Base-by-base conservation (phyloP, 2,888 invertebrate genomes). In the Hirtodrosophila confusa region DNA sequence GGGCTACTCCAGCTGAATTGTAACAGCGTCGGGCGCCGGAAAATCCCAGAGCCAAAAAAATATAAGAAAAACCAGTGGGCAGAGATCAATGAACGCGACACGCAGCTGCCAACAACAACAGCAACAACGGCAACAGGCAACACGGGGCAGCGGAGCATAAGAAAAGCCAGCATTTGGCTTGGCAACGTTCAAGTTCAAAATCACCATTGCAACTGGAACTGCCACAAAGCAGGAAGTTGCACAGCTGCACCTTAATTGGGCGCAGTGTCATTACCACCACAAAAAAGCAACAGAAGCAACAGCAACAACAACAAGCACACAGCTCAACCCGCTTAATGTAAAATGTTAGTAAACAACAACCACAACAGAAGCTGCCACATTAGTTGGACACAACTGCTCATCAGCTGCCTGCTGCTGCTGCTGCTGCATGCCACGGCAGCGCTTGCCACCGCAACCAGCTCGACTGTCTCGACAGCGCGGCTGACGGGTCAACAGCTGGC, bases 261-360 rank as follows among this genome's bases (percentile, higher is more conserved):
- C 63, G 62, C 78, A 82, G 84, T 83, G 87, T 86, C 84, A 84
- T 84, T 84, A 84, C 71, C 87, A 86, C 71, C 70, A 58, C 39
- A 60, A 12, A 49, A 57, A 64, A 75, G 66, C 76, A 51, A 55
- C 74, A 53, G 65, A 64, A 63, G 51, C 66, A 55, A 50, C 66
- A 55, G 31, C 56, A 41, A 43, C 54, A 41, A 45, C 48, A 6
- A 45, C 17, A 17, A 17, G 17, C 17, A 17, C 17, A 17, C 17
- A 17, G 17, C 17, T 17, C 17, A 17, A 17, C 17, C 17, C 17
- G 17, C 89, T 90, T 86, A 82, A 91, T 91, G 91, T 90, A 92
- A 90, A 74, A 92, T 92, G 92, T 90, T 91, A 90, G 91, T 90
- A 85, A 75, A 86, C 78, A 89, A 79, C 73, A 90, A 48, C 89